Evolutionary conservation across 2,113 vertebrate genomes (phyloP), one percentile per base, ranked within the genome.

Genomic region (Ancistrus triradiatus): DNA sequence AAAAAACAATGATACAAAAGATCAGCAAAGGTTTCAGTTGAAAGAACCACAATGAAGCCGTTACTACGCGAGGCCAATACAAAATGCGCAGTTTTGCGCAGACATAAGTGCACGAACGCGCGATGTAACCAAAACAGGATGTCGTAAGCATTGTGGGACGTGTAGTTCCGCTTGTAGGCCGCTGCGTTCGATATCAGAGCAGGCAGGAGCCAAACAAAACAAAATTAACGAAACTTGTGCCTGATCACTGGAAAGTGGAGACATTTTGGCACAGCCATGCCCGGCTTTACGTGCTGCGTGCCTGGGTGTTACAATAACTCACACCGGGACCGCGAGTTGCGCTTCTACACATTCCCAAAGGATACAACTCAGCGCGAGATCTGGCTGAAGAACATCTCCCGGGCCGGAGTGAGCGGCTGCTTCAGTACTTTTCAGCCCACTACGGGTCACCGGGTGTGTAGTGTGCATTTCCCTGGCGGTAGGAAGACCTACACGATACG

Each of bases 381-480:
- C 59, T 98, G 95, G 95, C 90, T 98, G 68, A 91, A 95, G 90
- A 98, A 97, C 82, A 94, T 96, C 80, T 97, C 95, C 58, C 90
- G 95, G 70, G 92, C 93, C 63, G 95, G 95, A 74, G 95, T 97
- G 76, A 94, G 91, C 80, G 95, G 95, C 76, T 98, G 95, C 80
- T 98, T 98, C 83, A 96, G 91, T 81, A 97, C 95, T 77, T 98
- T 98, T 80, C 91, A 97, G 77, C 95, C 95, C 85, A 95, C 95
- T 63, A 95, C 93, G 0, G 95, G 95, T 28, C 95, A 98, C 80
- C 88, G 95, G 17, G 94, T 98, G 52, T 98, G 95, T 84, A 97
- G 94, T 81, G 92, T 93, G 50, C 95, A 98, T 78, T 98, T 98
- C 78, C 82, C 91, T 18, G 95, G 95, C n/a, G 95, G 95, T 44